Percentiles rank a stretch among this genome's conserved stretches.
These are phyloP conservation scores for Styela clava DNA, from an alignment of 23 tunicate species.

Conservation along the genomic window DNA sequence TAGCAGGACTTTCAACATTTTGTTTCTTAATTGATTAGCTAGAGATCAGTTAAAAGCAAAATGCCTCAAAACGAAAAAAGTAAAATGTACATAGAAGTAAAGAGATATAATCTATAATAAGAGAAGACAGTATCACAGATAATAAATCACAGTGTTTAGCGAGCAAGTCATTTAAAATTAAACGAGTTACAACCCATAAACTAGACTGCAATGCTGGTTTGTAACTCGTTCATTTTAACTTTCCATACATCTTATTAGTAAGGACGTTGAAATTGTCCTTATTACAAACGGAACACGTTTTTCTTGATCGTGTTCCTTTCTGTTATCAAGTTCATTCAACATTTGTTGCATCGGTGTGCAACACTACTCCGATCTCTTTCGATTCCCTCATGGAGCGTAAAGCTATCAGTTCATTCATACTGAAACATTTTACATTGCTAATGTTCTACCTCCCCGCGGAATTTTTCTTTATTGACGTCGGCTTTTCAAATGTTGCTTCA, in stretches of 20 bases:
- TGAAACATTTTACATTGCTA: background rate
- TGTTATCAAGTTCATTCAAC: too few species aligned
- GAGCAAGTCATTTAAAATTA: background rate
- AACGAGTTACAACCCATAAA: background rate
- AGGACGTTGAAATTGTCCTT: too few species aligned
- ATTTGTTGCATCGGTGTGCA: too few species aligned
- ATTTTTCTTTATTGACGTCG: conserved; percentile 19
- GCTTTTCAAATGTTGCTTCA: conserved; percentile 1
- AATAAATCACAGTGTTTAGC: background rate
- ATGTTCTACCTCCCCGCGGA: background rate
- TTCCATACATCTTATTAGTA: too few species aligned
- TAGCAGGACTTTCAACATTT: too few species aligned
- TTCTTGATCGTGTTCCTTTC: too few species aligned
- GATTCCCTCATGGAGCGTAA: background rate
- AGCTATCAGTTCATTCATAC: background rate
- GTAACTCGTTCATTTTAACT: background rate
- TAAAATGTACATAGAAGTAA: background rate
- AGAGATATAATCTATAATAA: background rate
- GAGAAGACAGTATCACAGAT: background rate
- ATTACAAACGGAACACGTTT: too few species aligned
- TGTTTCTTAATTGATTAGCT: too few species aligned
- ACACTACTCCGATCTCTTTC: background rate
- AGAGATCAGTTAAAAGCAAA: too few species aligned
- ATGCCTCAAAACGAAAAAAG: too few species aligned
- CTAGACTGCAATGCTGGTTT: background rate